Evolutionary conservation across 2,888 invertebrate genomes (phyloP), one percentile per base, ranked within the genome.

Genomic region (Clitarchus hookeri): DNA sequence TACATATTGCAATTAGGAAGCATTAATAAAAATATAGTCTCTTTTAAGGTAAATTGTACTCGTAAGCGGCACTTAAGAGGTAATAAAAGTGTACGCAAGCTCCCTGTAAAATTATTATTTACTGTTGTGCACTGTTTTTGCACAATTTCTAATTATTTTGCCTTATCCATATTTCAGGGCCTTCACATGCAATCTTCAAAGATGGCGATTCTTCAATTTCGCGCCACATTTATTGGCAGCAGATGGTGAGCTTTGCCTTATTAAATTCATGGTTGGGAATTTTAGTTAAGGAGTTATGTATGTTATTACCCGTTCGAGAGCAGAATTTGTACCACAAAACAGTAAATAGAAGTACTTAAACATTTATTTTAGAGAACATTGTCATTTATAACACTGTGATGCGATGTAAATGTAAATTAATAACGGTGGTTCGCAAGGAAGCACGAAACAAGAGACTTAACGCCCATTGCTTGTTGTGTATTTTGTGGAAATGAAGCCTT

Each of bases 401-500:
- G 65, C 65, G 65, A 65, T 65, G 2, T 65, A 65, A 65, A 65
- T 84, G 65, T 65, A 65, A 65, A 65, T 65, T 65, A 65, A 65
- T 88, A 87, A 88, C 88, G 77, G 88, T 87, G 86, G 88, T 88
- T 88, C 87, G 85, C 86, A 88, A 88, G 88, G 87, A 88, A 88
- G 87, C 86, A 87, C 87, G 86, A 88, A 88, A 89, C 89, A 88
- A 89, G 88, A 89, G 89, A 88, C 88, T 87, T 79, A 85, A 86
- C 87, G 84, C 86, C 84, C 54, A 77, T 44, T 84, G 85, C 86
- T 85, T 85, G 84, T 87, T 86, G 83, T 65, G 19, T 23, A 65
- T 65, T 65, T 16, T 86, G 86, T 87, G 87, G 86, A 85, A 84
- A 87, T 88, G 87, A 86, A 87, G 86, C 86, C 82, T 87, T 87